Percentiles rank a stretch among this genome's conserved stretches.
Conservation (phyloP, 1,140 invertebrate species). For the Pogonomyrmex barbatus region DNA sequence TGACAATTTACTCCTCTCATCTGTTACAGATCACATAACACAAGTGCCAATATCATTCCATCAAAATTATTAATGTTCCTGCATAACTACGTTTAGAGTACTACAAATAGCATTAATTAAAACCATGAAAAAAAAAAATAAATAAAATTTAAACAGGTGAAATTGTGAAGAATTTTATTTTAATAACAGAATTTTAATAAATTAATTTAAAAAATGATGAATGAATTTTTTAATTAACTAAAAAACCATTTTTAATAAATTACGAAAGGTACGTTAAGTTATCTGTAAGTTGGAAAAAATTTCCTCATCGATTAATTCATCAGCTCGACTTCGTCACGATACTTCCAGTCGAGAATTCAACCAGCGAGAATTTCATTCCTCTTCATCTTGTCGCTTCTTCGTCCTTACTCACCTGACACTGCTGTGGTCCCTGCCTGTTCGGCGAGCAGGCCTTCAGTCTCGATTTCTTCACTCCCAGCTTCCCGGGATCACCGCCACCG, state of each 20-base stretch:
- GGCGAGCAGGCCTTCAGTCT: slow-evolving; percentile 92
- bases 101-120: slow-evolving; percentile 10
- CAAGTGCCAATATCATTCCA: slow-evolving; percentile 33
- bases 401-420: slow-evolving; percentile 89
- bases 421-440: slow-evolving; percentile 92
- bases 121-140: too few relatives aligned
- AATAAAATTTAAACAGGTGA: background rate
- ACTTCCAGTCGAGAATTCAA: background rate
- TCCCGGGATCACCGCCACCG: slow-evolving; percentile 83
- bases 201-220: background rate
- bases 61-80: slow-evolving; percentile 47
- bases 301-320: slow-evolving; percentile 1
- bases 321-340: background rate
- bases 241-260: too few relatives aligned
- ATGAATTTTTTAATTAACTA: too few relatives aligned
- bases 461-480: slow-evolving; percentile 88
- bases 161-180: background rate
- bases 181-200: background rate
- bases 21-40: slow-evolving; percentile 39
- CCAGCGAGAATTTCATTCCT: background rate
- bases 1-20: slow-evolving; percentile 37
- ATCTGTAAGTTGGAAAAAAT: background rate
- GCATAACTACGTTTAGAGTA: background rate
- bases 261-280: background rate
- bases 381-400: background rate